Evolutionary conservation across 1,140 invertebrate species (phyloP).

Genomic region (Neomicropteryx cornuta): DNA sequence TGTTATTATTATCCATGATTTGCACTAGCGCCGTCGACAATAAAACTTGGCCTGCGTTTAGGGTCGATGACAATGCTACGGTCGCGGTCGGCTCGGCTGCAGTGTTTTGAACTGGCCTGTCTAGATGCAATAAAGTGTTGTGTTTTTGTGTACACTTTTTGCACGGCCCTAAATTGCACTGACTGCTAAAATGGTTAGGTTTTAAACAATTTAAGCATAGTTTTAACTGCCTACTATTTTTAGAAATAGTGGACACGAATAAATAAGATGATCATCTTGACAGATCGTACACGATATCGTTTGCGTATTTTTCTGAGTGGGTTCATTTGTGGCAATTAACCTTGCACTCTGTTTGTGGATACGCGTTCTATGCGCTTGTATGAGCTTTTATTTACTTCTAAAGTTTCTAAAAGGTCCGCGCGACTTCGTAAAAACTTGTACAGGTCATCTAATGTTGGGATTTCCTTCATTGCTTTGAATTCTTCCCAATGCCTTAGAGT

Average conservation of each 20-base stretch:
- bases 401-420: background rate
- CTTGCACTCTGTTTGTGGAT: constrained; percentile 1
- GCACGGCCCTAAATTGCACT: constrained; percentile 5
- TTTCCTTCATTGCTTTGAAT: constrained; percentile 1
- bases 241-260: constrained; percentile 2
- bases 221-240: background rate
- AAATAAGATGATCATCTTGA: constrained; percentile 5
- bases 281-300: constrained; percentile 3
- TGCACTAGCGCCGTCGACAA: too few species aligned
- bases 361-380: constrained; percentile 3
- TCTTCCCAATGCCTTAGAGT: constrained; percentile 7
- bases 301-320: background rate
- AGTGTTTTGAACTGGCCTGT: too few species aligned
- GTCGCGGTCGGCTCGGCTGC: too few species aligned
- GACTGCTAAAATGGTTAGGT: background rate
- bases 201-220: constrained; percentile 6
- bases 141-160: constrained; percentile 5
- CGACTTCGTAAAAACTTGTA: too few species aligned
- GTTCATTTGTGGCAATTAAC: constrained; percentile 2
- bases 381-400: constrained; percentile 4
- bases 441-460: constrained; percentile 2
- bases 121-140: constrained; percentile 5
- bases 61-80: too few species aligned
- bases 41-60: too few species aligned
- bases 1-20: too few species aligned